Base-by-base conservation (phyloP, 2,888 invertebrate species). In the Aplocera efformata region DNA sequence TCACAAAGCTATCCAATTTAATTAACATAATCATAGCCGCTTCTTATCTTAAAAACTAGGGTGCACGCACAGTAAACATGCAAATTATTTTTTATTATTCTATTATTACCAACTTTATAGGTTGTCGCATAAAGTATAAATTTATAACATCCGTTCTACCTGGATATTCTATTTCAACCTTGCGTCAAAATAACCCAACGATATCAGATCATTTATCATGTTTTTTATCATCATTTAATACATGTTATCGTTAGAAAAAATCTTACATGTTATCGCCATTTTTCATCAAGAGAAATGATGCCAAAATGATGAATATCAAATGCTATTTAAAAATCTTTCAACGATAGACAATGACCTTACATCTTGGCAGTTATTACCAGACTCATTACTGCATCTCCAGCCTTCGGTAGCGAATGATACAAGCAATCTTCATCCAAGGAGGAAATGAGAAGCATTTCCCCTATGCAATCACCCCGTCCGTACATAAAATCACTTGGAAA, bases 401-500 rank as follows among this genome's bases (percentile, higher is more conserved):
- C 54, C 55, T 58, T 56, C 50, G 58, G 51, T 55, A 60, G 56
- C 60, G 56, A 52, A 60, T 58, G 45, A 55, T 54, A 55, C 50
- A 42, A 51, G 56, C 60, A 63, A 75, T 72, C 67, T 70, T 60
- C 62, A 60, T 64, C 53, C 53, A 63, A 63, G 56, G 46, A 72
- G 72, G 71, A 74, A 79, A 75, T 72, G 63, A 73, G 69, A 58
- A 60, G 58, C 56, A 66, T 63, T 71, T 70, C 70, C 64, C 63
- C 60, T 36, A 44, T 53, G 52, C 64, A 67, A 67, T 69, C 67
- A 64, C 67, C 63, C 63, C 58, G 42, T 55, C 62, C 56, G n/a
- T 49, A 42, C 62, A 50, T 66, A 74, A 73, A 76, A 78, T 76
- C 69, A 73, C 71, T 61, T 69, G 67, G 77, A 77, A 82, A 85